Conservation (phyloP, 2,888 invertebrate genomes). For the Phytoseiulus persimilis region DNA sequence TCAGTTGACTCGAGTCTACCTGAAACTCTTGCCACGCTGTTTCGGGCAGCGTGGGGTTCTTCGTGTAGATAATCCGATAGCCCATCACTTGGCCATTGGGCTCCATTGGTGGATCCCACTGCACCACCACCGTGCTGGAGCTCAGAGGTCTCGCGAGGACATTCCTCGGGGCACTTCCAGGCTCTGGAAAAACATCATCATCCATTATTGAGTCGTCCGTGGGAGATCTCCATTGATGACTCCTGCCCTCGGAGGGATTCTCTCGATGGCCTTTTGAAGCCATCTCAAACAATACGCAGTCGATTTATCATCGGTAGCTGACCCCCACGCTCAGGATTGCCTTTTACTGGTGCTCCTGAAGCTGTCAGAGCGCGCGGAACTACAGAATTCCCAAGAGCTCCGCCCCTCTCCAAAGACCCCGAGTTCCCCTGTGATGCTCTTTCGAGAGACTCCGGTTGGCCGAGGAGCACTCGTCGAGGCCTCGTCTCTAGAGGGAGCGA, state of each 20-base stretch:
- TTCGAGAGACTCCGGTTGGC: background rate
- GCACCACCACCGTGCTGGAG: conserved; percentile 90
- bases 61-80: conserved; percentile 93
- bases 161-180: conserved; percentile 86
- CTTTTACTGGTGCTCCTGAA: no score
- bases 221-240: background rate
- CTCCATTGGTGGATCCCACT: conserved; percentile 95
- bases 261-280: background rate
- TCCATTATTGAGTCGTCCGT: conserved; percentile 7
- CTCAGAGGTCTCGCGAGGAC: conserved; percentile 87
- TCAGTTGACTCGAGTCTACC: conserved; percentile 83
- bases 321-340: no score
- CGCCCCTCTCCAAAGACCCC: no score
- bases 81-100: conserved; percentile 95
- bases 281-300: background rate
- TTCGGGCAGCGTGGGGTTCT: conserved; percentile 72
- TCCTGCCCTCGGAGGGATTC: background rate
- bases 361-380: no score
- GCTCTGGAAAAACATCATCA: conserved; percentile 60
- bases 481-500: background rate
- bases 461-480: background rate
- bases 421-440: no score
- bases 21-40: conserved; percentile 85
- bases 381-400: no score
- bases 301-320: background rate